Evolutionary conservation across 2,888 invertebrate species (phyloP), one percentile per base, ranked within the genome.

Genomic region (Agonopterix alstromeriana): DNA sequence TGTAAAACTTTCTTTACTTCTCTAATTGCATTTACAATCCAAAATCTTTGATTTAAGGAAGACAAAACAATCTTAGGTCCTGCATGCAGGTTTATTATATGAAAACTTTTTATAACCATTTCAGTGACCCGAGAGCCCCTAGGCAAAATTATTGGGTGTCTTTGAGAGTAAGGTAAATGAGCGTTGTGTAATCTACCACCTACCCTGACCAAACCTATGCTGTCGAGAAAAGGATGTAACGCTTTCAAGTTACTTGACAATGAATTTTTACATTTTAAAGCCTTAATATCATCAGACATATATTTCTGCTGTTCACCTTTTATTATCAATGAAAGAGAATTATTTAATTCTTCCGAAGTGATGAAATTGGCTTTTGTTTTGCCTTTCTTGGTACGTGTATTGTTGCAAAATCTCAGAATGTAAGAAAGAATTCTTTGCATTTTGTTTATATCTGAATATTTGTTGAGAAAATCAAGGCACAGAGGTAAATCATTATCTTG

Each of bases 11-110:
- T 46, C 27, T 46, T 49, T 9, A 53, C 42, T 35, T 52, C n/a
- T n/a, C 48, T 38, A n/a, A 54, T 45, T 2, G 47, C 46, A 45
- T 51, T 48, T 9, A 53, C 40, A 10, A 47, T 35, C 43, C 46
- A 53, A 44, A 40, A 51, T 9, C 35, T 46, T 46, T 53, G 51
- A 36, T 36, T 36, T 10, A 0, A n/a, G 2, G 0, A 38, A 27
- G 5, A 27, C 27, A 27, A 27, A 27, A 27, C 27, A 5, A 27
- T 27, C 2, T 17, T 4, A 2, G n/a, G n/a, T n/a, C n/a, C n/a
- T n/a, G n/a, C n/a, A n/a, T n/a, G n/a, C n/a, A n/a, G n/a, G n/a
- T n/a, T n/a, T n/a, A n/a, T n/a, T n/a, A n/a, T n/a, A n/a, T n/a
- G n/a, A 3, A 5, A 27, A 27, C 27, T 27, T 27, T 5, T 27